These are phyloP conservation scores for Zonitis immaculata DNA, from an alignment of 2,888 invertebrate species.

Conservation along the genomic window DNA sequence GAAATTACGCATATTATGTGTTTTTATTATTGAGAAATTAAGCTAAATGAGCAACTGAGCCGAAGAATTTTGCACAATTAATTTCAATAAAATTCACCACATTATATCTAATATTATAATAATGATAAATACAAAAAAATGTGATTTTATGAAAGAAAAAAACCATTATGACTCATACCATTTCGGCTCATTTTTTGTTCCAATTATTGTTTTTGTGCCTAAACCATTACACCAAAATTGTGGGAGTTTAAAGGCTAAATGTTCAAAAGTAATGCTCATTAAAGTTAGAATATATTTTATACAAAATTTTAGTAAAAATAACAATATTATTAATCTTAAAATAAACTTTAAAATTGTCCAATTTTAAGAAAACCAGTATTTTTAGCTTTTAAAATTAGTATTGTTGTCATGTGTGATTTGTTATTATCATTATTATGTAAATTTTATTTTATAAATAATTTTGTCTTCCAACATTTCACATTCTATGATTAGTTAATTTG, in stretches of 20 bases:
- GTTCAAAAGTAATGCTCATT: constrained; percentile 33
- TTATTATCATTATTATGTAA: constrained; percentile 21
- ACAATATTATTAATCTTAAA: too few species aligned
- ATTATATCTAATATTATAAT: too few species aligned
- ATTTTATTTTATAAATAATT: constrained; percentile 24
- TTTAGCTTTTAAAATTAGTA: constrained; percentile 16
- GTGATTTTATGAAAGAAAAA: neutral
- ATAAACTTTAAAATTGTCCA: constrained; percentile 17
- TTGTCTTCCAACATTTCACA: constrained; percentile 31
- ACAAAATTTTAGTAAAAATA: constrained; percentile 26
- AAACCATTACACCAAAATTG: constrained; percentile 2
- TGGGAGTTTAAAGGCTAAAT: constrained; percentile 14
- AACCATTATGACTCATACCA: neutral
- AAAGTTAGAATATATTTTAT: constrained; percentile 31
- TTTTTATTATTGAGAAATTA: too few species aligned
- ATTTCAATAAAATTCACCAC: too few species aligned
- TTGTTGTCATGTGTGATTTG: constrained; percentile 16
- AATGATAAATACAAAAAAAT: too few species aligned
- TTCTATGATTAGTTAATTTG: constrained; percentile 11
- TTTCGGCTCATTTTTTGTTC: neutral
- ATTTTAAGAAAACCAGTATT: constrained; percentile 13
- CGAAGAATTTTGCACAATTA: neutral
- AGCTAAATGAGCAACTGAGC: neutral
- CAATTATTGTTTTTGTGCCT: constrained; percentile 8
- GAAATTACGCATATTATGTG: constrained; percentile 16